A percentile compares a stretch with the other conserved stretches of the same genome.
Conservation (phyloP, 2,113 vertebrate species). For the Amphiprion percula region DNA sequence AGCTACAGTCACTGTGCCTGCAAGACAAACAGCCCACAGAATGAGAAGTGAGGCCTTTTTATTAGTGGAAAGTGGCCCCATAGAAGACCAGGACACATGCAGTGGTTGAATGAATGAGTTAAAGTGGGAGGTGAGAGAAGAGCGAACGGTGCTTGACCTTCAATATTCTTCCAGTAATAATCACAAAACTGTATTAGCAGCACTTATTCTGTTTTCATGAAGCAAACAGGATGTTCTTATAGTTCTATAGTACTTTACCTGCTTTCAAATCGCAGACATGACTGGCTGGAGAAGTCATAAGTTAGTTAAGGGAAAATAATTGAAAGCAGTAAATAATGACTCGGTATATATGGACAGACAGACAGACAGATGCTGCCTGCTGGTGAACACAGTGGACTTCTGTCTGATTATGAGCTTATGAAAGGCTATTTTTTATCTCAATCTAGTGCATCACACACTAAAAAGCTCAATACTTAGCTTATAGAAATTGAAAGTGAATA, state of each 20-base stretch:
- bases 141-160: conserved; percentile 17
- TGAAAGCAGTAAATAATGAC: not conserved
- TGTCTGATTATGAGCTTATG: not conserved
- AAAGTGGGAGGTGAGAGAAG: not conserved
- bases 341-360: too few relatives aligned
- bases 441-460: not conserved
- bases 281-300: conserved; percentile 6
- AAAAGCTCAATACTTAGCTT: not conserved
- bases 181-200: not conserved
- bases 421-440: not conserved
- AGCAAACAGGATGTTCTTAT: not conserved
- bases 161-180: not conserved
- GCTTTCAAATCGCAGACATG: conserved; percentile 6
- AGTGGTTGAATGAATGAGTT: not conserved
- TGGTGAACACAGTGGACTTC: not conserved
- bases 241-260: not conserved
- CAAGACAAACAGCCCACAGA: not conserved
- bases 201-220: not conserved
- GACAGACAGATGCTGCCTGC: not conserved
- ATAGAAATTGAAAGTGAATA: conserved; percentile 4
- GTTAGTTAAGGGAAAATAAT: conserved; percentile 33
- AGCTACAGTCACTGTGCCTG: not conserved
- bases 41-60: not conserved
- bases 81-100: not conserved
- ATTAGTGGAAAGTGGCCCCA: not conserved